Evolutionary conservation across 2,797 vertebrate species (phyloP).

Genomic region (Carduelis carduelis): DNA sequence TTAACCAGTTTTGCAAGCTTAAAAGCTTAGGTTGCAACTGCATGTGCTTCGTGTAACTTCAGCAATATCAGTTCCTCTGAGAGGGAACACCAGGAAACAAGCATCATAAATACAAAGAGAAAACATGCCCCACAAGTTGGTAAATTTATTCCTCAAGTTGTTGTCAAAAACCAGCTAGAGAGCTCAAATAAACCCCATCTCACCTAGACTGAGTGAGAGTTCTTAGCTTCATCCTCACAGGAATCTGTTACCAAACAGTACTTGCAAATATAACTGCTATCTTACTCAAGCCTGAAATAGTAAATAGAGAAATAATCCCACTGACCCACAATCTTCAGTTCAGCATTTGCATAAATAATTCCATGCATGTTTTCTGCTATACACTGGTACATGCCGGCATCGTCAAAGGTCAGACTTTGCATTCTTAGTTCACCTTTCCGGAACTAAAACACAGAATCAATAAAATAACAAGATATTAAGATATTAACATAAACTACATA

Average conservation of each 20-base stretch:
- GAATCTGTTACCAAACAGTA: not conserved
- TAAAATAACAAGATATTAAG: constrained; percentile 7
- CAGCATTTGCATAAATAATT: constrained; percentile 89
- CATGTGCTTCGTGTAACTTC: rapidly evolving
- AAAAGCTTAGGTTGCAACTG: not conserved
- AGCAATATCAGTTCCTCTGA: not conserved
- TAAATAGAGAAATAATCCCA: constrained; percentile 31
- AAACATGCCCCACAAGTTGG: not conserved
- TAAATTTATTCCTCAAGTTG: not conserved
- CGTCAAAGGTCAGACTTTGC: constrained; percentile 80
- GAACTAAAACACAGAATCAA: constrained; percentile 73
- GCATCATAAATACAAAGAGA: not conserved
- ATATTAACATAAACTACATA: not conserved
- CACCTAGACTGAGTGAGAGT: not conserved
- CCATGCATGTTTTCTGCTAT: constrained; percentile 88
- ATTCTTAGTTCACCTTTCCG: constrained; percentile 84
- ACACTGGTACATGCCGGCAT: constrained; percentile 97
- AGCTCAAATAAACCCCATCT: not conserved
- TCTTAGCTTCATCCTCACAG: not conserved
- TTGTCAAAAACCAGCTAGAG: not conserved
- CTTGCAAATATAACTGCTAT: not conserved
- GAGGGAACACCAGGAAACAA: not conserved
- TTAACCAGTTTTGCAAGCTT: not conserved
- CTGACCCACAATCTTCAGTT: constrained; percentile 93
- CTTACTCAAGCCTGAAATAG: not conserved